Percentiles rank a stretch among this genome's conserved stretches.
Conservation (phyloP, 2,113 vertebrate species). For the Ascaphus truei region DNA sequence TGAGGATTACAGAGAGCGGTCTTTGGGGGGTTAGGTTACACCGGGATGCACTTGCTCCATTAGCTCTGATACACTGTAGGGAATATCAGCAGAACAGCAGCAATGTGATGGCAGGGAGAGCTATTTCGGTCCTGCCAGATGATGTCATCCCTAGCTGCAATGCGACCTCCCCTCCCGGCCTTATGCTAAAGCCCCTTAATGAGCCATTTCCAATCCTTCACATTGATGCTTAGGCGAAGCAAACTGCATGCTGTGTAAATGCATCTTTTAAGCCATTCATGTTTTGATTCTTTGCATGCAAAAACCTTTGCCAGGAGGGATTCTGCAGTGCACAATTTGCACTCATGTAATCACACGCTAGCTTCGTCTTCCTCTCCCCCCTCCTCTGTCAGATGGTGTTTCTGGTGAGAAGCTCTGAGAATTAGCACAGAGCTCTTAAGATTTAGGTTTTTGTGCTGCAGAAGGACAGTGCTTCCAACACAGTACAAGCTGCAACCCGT, state of each 20-base stretch:
- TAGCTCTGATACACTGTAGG: constrained; percentile 20
- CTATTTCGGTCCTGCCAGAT: constrained; percentile 15
- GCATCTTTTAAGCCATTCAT: constrained; percentile 10
- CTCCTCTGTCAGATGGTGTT: not conserved
- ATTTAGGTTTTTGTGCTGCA: not conserved
- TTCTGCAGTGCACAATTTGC: not conserved
- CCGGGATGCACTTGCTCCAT: constrained; percentile 14
- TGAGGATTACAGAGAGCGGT: not conserved
- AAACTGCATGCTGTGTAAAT: not conserved
- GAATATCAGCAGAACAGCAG: constrained; percentile 38
- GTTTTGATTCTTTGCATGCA: not conserved
- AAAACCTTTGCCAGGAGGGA: not conserved
- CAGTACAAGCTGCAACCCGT: not conserved
- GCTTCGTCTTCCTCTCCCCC: not conserved
- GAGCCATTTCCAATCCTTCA: accelerated
- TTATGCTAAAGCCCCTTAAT: not conserved
- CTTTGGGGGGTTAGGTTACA: constrained; percentile 33
- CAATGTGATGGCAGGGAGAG: constrained; percentile 3
- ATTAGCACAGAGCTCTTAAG: not conserved
- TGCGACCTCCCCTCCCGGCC: constrained; percentile 9
- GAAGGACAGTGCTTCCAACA: too few species aligned
- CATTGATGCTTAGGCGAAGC: constrained; percentile 2
- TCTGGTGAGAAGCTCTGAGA: not conserved
- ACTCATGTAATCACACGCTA: not conserved
- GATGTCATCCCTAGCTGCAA: constrained; percentile 32